phyloP scores from a whole-genome alignment of 1,140 invertebrate genomes.

The Procambarus virginalis region DNA sequence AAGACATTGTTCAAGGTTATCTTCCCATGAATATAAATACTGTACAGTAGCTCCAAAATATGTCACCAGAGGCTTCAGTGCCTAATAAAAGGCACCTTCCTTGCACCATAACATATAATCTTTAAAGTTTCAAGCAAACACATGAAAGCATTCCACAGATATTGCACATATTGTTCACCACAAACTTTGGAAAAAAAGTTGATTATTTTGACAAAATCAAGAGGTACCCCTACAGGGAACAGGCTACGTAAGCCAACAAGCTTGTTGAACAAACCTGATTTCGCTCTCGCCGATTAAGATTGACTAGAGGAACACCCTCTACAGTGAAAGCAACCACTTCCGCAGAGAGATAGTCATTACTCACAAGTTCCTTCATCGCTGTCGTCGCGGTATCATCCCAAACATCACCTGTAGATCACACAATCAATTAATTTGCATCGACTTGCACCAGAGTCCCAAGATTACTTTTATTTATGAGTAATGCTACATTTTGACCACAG shows the following conservation, averaged over 20 bases:
- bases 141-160: background rate
- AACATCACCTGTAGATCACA: too few species aligned
- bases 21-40: background rate
- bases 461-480: too few species aligned
- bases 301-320: conserved; percentile 83
- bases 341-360: conserved; percentile 85
- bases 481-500: too few species aligned
- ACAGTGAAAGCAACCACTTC: conserved; percentile 88
- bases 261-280: conserved; percentile 78
- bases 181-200: background rate
- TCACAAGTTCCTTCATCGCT: conserved; percentile 84
- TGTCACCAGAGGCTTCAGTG: too few species aligned
- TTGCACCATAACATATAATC: too few species aligned
- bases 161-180: background rate
- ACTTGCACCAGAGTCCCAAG: too few species aligned
- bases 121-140: background rate
- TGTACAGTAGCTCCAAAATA: background rate
- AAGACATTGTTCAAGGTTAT: too few species aligned
- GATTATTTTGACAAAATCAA: background rate
- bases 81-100: too few species aligned
- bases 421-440: too few species aligned
- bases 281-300: conserved; percentile 83
- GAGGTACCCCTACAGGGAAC: background rate
- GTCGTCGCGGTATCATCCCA: conserved; percentile 83
- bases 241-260: background rate